A percentile compares a stretch with the other conserved stretches of the same genome.
Conservation (phyloP, 2,797 vertebrate species). For the Danio kyathit region DNA sequence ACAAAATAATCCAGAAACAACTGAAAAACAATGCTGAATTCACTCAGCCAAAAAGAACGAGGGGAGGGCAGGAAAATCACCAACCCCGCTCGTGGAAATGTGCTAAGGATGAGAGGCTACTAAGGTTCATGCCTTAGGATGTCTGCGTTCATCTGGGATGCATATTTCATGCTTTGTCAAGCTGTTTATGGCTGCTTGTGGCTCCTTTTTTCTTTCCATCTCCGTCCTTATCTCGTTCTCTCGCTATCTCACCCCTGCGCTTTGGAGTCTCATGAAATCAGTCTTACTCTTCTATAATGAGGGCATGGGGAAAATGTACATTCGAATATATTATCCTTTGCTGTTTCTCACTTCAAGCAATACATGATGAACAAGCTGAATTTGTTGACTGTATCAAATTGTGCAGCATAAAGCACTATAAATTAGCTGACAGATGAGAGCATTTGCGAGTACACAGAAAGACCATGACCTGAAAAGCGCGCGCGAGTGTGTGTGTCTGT, state of each 20-base stretch:
- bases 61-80: not conserved
- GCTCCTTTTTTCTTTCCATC: constrained; percentile 43
- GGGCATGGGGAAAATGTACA: not conserved
- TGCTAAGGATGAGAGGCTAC: constrained; percentile 32
- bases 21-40: constrained; percentile 48
- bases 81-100: not conserved
- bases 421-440: constrained; percentile 50
- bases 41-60: constrained; percentile 45
- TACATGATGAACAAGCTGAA: not conserved
- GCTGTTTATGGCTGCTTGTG: constrained; percentile 46
- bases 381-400: not conserved
- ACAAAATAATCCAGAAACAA: constrained; percentile 63
- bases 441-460: constrained; percentile 56
- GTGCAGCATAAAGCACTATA: not conserved
- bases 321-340: not conserved
- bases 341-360: not conserved
- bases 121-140: constrained; percentile 43
- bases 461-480: constrained; percentile 26
- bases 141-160: constrained; percentile 49
- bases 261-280: constrained; percentile 34
- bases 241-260: constrained; percentile 2
- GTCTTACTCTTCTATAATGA: constrained; percentile 26
- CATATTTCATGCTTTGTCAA: constrained; percentile 65
- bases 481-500: constrained; percentile 24
- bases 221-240: constrained; percentile 42